A percentile compares a stretch with the other conserved stretches of the same genome.
phyloP scores from a whole-genome alignment of 1,140 invertebrate genomes.

The Aphidius gifuensis region DNA sequence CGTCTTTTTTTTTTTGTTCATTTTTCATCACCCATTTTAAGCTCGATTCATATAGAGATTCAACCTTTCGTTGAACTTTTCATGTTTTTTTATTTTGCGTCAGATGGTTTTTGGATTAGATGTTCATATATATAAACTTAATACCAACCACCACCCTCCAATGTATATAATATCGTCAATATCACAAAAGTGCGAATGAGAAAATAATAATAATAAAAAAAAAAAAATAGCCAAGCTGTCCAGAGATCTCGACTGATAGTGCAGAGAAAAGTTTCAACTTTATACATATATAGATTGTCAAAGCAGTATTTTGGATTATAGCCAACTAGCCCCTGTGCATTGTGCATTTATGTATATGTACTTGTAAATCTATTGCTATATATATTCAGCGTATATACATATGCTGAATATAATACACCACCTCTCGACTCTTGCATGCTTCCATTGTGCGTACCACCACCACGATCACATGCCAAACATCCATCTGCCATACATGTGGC shows the following conservation, averaged over 20 bases:
- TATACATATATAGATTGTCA: not conserved
- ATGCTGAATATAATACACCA: no score
- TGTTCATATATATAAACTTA: conserved; percentile 17
- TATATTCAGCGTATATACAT: no score
- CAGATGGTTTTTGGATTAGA: conserved; percentile 26
- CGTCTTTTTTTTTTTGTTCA: conserved; percentile 5
- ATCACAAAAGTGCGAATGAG: conserved; percentile 9
- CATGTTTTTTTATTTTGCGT: conserved; percentile 18
- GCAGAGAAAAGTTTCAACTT: not conserved
- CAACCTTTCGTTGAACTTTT: conserved; percentile 18
- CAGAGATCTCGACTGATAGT: not conserved
- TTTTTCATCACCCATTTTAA: conserved; percentile 7
- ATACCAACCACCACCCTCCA: conserved; percentile 12
- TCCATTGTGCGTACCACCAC: no score
- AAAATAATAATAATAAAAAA: no score
- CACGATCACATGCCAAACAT: no score
- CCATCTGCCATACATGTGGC: no score
- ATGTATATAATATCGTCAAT: not conserved
- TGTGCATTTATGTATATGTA: no score
- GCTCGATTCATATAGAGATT: conserved; percentile 12
- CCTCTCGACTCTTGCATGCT: no score
- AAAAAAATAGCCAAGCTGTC: not conserved
- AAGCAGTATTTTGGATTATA: conserved; percentile 21
- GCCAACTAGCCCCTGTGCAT: conserved; percentile 18
- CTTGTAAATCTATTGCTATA: no score